phyloP scores from a whole-genome alignment of 1,140 invertebrate species.

The Drosophila willistoni region DNA sequence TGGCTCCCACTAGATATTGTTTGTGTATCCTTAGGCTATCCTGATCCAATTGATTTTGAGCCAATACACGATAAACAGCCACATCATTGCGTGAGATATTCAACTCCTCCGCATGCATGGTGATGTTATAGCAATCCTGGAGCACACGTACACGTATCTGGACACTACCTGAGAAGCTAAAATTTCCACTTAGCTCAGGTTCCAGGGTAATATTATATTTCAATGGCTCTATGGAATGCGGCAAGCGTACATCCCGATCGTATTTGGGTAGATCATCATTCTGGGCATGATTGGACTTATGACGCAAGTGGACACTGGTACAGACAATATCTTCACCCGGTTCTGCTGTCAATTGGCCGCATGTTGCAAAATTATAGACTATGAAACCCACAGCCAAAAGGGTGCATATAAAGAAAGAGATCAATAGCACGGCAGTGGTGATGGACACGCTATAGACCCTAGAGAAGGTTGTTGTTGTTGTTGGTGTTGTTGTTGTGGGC shows the following conservation, averaged over 20 bases:
- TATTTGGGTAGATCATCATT: slow-evolving; percentile 57
- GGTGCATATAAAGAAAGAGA: slow-evolving; percentile 72
- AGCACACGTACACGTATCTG: slow-evolving; percentile 87
- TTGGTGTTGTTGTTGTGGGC: slow-evolving; percentile 25
- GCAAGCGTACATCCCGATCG: slow-evolving; percentile 87
- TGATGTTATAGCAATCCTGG: slow-evolving; percentile 88
- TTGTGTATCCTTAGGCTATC: slow-evolving; percentile 80
- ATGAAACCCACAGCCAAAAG: slow-evolving; percentile 85
- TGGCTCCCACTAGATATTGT: slow-evolving; percentile 85
- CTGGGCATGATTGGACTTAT: slow-evolving; percentile 60
- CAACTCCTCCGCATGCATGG: slow-evolving; percentile 89
- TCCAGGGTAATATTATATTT: slow-evolving; percentile 88
- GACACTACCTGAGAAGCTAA: slow-evolving; percentile 90
- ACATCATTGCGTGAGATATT: slow-evolving; percentile 85
- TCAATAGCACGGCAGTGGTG: slow-evolving; percentile 67
- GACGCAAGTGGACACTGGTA: slow-evolving; percentile 83
- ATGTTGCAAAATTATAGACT: slow-evolving; percentile 88
- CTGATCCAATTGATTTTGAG: slow-evolving; percentile 35
- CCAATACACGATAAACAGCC: slow-evolving; percentile 70
- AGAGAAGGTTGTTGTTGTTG: slow-evolving; percentile 54
- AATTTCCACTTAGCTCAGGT: slow-evolving; percentile 90
- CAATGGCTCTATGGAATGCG: slow-evolving; percentile 86
- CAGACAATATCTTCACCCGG: slow-evolving; percentile 63
- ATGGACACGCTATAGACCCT: slow-evolving; percentile 52
- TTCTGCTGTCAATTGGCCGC: slow-evolving; percentile 83